Percentiles rank a stretch among this genome's conserved stretches.
Conservation (phyloP, 2,888 invertebrate species). For the Fabriciana adippe region DNA sequence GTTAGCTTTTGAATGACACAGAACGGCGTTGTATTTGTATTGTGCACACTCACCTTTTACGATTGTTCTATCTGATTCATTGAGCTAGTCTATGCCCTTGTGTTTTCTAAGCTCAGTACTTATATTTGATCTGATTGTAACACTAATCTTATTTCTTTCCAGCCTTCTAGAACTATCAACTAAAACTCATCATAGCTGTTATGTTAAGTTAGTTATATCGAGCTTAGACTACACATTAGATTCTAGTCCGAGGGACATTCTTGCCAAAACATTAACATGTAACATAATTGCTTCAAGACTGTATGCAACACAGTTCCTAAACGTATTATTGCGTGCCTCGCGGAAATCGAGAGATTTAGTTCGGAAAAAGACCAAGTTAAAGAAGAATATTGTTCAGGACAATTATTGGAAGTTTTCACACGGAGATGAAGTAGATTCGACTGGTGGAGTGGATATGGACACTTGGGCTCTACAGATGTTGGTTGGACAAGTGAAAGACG, state of each 20-base stretch:
- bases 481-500: conserved; percentile 92
- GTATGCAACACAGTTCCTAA: conserved; percentile 95
- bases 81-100: no score
- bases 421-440: conserved; percentile 53
- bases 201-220: conserved; percentile 95
- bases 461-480: conserved; percentile 94
- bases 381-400: conserved; percentile 63
- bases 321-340: conserved; percentile 91
- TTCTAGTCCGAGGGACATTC: conserved; percentile 86
- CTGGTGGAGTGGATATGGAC: conserved; percentile 84
- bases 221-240: conserved; percentile 93
- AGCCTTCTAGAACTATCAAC: conserved; percentile 91
- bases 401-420: conserved; percentile 52
- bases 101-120: no score
- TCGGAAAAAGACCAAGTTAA: conserved; percentile 68
- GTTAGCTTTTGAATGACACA: no score
- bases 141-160: conserved; percentile 44
- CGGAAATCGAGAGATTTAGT: conserved; percentile 71
- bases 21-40: no score
- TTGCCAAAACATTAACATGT: conserved; percentile 82
- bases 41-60: no score
- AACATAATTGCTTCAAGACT: conserved; percentile 83
- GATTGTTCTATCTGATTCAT: no score
- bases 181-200: conserved; percentile 93
- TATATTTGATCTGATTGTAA: background rate